Percentiles rank a stretch among this genome's conserved stretches.
Conservation (phyloP, 2,888 invertebrate genomes). For the Drosophila putrida region DNA sequence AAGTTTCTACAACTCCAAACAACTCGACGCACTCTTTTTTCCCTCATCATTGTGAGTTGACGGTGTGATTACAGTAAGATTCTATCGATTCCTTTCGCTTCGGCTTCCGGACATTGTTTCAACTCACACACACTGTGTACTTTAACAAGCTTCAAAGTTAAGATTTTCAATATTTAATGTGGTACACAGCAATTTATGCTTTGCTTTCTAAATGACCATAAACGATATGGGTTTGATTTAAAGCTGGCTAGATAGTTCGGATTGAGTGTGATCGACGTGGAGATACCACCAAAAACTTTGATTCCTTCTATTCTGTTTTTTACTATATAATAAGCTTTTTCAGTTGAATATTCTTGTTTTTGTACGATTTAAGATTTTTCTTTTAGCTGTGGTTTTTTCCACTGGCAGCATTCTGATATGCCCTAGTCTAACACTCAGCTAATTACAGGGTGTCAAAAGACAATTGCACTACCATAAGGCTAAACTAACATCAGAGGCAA, state of each 20-base stretch:
- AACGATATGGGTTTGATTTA: constrained; percentile 26
- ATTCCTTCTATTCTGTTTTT: no score
- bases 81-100: constrained; percentile 20
- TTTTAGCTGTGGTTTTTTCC: no score
- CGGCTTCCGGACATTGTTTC: background rate
- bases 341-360: no score
- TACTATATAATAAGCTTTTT: no score
- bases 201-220: constrained; percentile 54
- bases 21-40: constrained; percentile 3
- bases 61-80: constrained; percentile 34
- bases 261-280: constrained; percentile 1
- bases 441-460: background rate
- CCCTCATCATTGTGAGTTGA: constrained; percentile 37
- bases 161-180: constrained; percentile 62
- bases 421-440: no score
- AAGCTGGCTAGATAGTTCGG: background rate
- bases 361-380: no score
- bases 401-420: no score
- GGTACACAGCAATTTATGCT: constrained; percentile 49
- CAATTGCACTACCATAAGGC: background rate
- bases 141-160: constrained; percentile 16
- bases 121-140: constrained; percentile 2
- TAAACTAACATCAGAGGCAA: background rate
- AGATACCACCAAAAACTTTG: background rate
- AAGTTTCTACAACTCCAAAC: constrained; percentile 36